Evolutionary conservation across 2,113 vertebrate species (phyloP), one percentile per base, ranked within the genome.

Genomic region (Xiphias gladius): DNA sequence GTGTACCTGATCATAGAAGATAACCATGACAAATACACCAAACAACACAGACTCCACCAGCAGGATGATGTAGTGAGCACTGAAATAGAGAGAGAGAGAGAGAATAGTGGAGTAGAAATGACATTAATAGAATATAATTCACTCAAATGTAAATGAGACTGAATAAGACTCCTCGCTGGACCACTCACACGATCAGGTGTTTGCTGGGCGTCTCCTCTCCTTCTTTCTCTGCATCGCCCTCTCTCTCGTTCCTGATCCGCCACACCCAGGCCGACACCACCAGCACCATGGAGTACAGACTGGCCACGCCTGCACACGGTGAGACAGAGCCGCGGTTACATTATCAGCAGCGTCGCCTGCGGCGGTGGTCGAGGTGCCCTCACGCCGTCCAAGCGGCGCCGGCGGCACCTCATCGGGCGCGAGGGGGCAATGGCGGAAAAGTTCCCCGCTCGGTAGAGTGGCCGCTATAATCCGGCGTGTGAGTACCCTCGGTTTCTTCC

Each of bases 1-100:
- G 48, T 39, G 65, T 62, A 97, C 96, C 96, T 96, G 96, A 70
- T 97, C 96, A 28, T 97, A 96, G 88, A 97, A 96, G 76, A 96
- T 96, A 12, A 96, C 94, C 73, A 94, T 92, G 77, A 96, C 95
- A 7, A 96, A 96, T 2, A 96, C 93, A 0, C 96, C 96, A 0
- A 96, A 96, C 76, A 97, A 74, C 67, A 96, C 91, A 0, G 96
- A 96, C 91, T 97, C 96, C 87, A 96, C 95, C 74, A 96, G 94
- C 5, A 97, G 90, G 83, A 96, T 93, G 73, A 96, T 95, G 89
- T 96, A 96, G 85, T 97, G 96, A 57, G 94, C 96, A 0, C 96
- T 97, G 73, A 14, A 13, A 43, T 11, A 43, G 39, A 30, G 24
- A 79, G 20, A 70, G 19, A 24, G 0, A 26, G 41, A 14, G 43